These are phyloP conservation scores for Megathymus violae DNA, from an alignment of 1,140 invertebrate genomes.

Conservation along the genomic window DNA sequence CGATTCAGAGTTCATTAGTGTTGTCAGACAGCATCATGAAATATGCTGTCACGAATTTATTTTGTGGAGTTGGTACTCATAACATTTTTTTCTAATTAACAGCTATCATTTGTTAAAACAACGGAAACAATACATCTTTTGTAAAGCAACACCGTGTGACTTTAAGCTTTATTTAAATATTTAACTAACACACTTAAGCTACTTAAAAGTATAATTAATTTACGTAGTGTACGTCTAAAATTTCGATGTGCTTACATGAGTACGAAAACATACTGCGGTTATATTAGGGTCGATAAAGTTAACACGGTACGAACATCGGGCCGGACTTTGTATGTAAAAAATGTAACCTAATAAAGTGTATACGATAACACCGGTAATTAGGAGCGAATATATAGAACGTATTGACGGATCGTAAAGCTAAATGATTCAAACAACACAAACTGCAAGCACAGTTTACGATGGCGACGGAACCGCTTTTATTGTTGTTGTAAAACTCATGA, in stretches of 20 bases:
- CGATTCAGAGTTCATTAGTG: slow-evolving; percentile 15
- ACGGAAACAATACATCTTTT: slow-evolving; percentile 31
- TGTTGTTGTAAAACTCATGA: slow-evolving; percentile 82
- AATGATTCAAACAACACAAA: slow-evolving; percentile 77
- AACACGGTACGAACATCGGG: slow-evolving; percentile 42
- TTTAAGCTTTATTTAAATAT: slow-evolving; percentile 14
- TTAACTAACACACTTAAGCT: neutral
- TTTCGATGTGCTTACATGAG: slow-evolving; percentile 9
- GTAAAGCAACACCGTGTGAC: slow-evolving; percentile 29
- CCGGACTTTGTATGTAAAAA: slow-evolving; percentile 57
- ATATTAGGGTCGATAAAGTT: slow-evolving; percentile 14
- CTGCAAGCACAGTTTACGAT: slow-evolving; percentile 74
- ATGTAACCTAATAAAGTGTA: slow-evolving; percentile 68
- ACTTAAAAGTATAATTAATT: slow-evolving; percentile 11
- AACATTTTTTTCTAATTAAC: slow-evolving; percentile 23
- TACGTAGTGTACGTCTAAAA: slow-evolving; percentile 1
- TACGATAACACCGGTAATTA: slow-evolving; percentile 75
- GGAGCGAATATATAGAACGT: slow-evolving; percentile 74
- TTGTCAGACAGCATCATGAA: slow-evolving; percentile 3
- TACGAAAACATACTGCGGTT: slow-evolving; percentile 9
- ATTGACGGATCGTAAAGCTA: slow-evolving; percentile 78
- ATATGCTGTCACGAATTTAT: slow-evolving; percentile 1
- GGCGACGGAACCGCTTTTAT: slow-evolving; percentile 76
- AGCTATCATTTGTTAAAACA: slow-evolving; percentile 6
- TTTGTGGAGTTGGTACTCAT: neutral